Percentiles rank a stretch among this genome's conserved stretches.
Conservation (phyloP, 2,888 invertebrate species). For the Acanthosepion pharaonis region DNA sequence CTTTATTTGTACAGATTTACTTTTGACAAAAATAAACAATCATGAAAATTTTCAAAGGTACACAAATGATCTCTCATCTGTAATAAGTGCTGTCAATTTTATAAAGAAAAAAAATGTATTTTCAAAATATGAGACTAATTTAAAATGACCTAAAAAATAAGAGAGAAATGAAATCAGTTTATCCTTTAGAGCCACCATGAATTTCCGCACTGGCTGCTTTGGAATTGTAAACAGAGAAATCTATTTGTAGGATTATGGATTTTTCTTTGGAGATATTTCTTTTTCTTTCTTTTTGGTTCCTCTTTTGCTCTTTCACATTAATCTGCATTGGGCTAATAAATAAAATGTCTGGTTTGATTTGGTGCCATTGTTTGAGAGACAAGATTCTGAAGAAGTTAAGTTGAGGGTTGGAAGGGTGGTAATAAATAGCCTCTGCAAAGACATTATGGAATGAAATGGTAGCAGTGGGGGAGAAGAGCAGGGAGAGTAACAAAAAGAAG, state of each 20-base stretch:
- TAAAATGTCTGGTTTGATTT: conserved; percentile 33
- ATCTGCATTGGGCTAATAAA: conserved; percentile 33
- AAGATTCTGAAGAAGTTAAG: neutral
- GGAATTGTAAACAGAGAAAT: neutral
- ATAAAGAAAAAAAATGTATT: neutral
- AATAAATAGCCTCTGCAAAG: conserved; percentile 25
- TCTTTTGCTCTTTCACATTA: neutral
- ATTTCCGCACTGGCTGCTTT: neutral
- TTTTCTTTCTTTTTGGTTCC: neutral
- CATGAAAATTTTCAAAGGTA: neutral
- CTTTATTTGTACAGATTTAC: neutral
- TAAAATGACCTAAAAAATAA: neutral
- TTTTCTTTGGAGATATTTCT: neutral
- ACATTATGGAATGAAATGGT: conserved; percentile 33
- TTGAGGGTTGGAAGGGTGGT: conserved; percentile 33
- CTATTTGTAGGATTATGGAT: conserved; percentile 15
- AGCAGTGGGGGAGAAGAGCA: neutral
- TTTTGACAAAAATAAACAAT: neutral
- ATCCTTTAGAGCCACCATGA: neutral
- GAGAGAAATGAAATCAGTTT: neutral
- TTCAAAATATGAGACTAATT: conserved; percentile 6
- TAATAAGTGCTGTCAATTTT: conserved; percentile 11
- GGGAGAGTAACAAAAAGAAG: neutral
- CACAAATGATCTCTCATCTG: neutral
- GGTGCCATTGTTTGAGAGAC: conserved; percentile 6